phyloP scores from a whole-genome alignment of 2,888 invertebrate genomes.

The Melikaiella ostensackeni region DNA sequence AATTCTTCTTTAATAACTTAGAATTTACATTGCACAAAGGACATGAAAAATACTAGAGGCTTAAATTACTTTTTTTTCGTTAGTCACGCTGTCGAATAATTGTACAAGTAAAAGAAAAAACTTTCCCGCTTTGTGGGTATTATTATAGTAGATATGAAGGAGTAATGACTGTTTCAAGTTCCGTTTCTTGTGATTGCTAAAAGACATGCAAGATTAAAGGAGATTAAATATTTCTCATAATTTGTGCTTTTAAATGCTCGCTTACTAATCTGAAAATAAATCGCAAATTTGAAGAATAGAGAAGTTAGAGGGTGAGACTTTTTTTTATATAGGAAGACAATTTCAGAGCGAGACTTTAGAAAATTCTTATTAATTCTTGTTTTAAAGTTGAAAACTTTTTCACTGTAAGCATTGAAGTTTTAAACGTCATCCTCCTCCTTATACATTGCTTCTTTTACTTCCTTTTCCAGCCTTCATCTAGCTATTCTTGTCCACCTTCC shows the following conservation, averaged over 20 bases:
- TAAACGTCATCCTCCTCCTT: no score
- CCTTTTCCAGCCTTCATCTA: no score
- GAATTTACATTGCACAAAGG: neutral
- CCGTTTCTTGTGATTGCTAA: constrained; percentile 28
- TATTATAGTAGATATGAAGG: neutral
- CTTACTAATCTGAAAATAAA: constrained; percentile 15
- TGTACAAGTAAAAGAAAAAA: neutral
- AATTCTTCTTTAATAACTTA: constrained; percentile 2
- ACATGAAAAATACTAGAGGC: neutral
- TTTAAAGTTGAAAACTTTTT: no score
- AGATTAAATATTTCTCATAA: constrained; percentile 9
- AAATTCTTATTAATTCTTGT: no score
- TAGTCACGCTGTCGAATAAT: constrained; percentile 17
- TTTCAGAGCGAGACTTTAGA: no score
- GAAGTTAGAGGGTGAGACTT: neutral
- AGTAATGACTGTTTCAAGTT: constrained; percentile 21
- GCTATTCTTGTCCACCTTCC: no score
- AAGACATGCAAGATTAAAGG: constrained; percentile 12
- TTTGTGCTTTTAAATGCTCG: constrained; percentile 24
- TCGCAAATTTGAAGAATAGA: neutral
- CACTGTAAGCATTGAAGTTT: no score
- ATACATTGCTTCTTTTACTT: no score
- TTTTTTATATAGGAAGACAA: neutral
- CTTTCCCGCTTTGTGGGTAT: constrained; percentile 8
- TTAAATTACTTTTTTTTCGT: neutral